These are phyloP conservation scores for Erethizon dorsatum DNA, from an alignment of 2,797 vertebrate species.

Conservation along the genomic window DNA sequence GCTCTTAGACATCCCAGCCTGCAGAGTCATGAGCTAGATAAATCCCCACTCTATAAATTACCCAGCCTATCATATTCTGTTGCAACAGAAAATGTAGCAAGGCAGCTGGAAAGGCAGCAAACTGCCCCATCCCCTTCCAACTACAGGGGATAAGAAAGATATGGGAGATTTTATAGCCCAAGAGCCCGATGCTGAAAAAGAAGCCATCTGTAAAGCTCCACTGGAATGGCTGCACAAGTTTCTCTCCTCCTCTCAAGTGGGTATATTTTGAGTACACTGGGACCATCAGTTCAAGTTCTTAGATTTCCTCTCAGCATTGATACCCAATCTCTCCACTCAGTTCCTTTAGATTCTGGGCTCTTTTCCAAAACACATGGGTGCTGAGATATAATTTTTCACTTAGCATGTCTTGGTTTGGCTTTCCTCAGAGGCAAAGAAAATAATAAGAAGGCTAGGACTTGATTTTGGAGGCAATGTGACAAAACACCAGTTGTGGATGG, in stretches of 20 bases:
- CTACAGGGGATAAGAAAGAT: not conserved
- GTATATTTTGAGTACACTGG: not conserved
- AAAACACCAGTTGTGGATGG: not conserved
- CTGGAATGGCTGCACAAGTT: not conserved
- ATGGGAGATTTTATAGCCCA: not conserved
- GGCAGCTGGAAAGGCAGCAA: not conserved
- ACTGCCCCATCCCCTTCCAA: not conserved
- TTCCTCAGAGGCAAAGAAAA: not conserved
- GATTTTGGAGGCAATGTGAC: not conserved
- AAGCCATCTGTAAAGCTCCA: not conserved
- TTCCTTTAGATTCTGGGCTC: not conserved
- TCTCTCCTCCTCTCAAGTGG: not conserved
- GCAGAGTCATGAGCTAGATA: not conserved
- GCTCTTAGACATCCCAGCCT: not conserved
- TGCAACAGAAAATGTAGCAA: not conserved
- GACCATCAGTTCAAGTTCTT: not conserved
- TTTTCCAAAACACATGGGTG: not conserved
- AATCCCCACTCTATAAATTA: not conserved
- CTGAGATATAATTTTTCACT: not conserved
- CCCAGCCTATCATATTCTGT: not conserved
- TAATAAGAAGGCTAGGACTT: not conserved
- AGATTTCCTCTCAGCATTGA: not conserved
- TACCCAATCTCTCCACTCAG: not conserved
- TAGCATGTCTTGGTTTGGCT: not conserved
- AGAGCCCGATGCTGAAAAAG: not conserved